Conservation (phyloP, 2,888 invertebrate species). For the Thera obeliscata region DNA sequence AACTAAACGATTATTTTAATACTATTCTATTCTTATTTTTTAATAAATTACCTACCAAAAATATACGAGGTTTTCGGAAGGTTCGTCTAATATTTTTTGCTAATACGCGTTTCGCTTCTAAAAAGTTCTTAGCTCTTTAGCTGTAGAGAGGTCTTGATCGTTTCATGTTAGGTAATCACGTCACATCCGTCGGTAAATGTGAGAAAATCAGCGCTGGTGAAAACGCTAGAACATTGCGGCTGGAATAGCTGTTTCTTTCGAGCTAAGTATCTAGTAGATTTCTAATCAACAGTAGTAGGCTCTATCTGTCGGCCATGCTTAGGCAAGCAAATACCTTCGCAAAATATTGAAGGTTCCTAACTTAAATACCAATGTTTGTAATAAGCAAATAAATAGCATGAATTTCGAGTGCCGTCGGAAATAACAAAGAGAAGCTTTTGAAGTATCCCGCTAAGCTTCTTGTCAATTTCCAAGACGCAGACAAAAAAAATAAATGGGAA, state of each 20-base stretch:
- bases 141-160: background rate
- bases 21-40: too few relatives aligned
- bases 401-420: background rate
- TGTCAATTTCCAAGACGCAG: conserved; percentile 1
- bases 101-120: background rate
- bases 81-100: too few relatives aligned
- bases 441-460: conserved; percentile 8
- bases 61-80: too few relatives aligned
- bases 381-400: background rate
- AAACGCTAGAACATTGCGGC: conserved; percentile 30
- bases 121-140: background rate
- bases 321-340: too few relatives aligned
- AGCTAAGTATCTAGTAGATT: conserved; percentile 13
- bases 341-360: too few relatives aligned
- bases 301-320: too few relatives aligned
- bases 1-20: too few relatives aligned
- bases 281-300: conserved; percentile 12
- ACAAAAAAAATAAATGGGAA: conserved; percentile 6
- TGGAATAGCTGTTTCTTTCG: conserved; percentile 34
- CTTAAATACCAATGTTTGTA: too few relatives aligned
- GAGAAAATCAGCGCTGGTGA: conserved; percentile 37
- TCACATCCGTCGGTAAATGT: conserved; percentile 35
- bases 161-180: conserved; percentile 5
- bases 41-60: too few relatives aligned
- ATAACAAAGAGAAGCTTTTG: background rate